Base-by-base conservation (phyloP, 2,113 vertebrate genomes). In the Pelecanoides urinatrix region DNA sequence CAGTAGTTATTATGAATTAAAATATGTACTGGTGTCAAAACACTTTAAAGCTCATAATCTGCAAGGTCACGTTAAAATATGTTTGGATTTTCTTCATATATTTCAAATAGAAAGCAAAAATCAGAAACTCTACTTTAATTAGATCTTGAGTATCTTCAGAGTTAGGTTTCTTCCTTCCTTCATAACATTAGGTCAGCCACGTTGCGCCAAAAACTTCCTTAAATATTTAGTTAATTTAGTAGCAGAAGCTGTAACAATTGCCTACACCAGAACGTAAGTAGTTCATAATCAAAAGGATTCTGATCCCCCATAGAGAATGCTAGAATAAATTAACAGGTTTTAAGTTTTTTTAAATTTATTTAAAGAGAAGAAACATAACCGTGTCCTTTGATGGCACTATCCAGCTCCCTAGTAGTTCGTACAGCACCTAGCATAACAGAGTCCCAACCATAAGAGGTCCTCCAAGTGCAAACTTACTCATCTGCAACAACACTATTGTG, bases 1-100 rank as follows among this genome's bases (percentile, higher is more conserved):
- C 86, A 96, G 62, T 86, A 95, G 68, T 81, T 86, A 80, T 11
- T 58, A 87, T 18, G 58, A 90, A 87, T 83, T 94, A 71, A 76
- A 85, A 63, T 36, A 53, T 3, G 6, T 47, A 84, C 62, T 86
- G 73, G 77, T 87, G 58, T 92, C 74, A 88, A 71, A 96, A 94
- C 23, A 73, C 63, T 87, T 89, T 7, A 73, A n/a, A 92, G 72
- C 27, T 59, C 34, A 58, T 23, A 53, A 53, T 34, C 55, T 87
- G 70, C 66, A 87, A 72, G 27, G 91, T 74, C 70, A 85, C 50
- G 49, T 44, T 76, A 94, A 94, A 89, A 85, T 53, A 74, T 56
- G 14, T 66, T 91, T 70, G 11, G 7, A 87, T 96, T 82, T 93
- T 91, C 71, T 79, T 83, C 2, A 44, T 32, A 7, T 79, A 82